Base-by-base conservation (phyloP, 2,113 vertebrate species). In the Sinosuthora webbiana region DNA sequence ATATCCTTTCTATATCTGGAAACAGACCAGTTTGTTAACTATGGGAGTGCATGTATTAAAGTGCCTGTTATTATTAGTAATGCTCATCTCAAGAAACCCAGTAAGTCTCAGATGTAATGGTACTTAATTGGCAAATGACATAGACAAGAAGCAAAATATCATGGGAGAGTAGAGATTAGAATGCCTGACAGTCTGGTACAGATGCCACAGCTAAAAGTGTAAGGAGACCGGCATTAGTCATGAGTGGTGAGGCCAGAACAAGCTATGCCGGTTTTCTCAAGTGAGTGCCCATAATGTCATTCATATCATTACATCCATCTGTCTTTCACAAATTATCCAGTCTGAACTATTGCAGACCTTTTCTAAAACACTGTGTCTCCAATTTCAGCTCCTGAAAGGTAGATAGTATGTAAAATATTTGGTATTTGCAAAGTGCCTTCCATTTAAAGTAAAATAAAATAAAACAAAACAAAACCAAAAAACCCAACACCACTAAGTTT, bases 1-100 rank as follows among this genome's bases (percentile, higher is more conserved):
- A 93, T 95, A 92, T 59, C 88, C 65, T 33, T 89, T 50, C 83
- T 90, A 52, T 75, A 90, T 85, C 69, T 75, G 53, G 79, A 94
- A 93, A 69, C 31, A 74, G 86, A 70, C 53, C 35, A 82, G 44
- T 73, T 88, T 83, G 71, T 71, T 75, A 89, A 74, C 68, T 75
- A 45, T 17, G 47, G 20, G 7, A 82, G 33, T 31, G 41, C 45
- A 69, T 47, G 44, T 17, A 84, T 68, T 78, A 64, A 90, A 88
- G 45, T 2, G 10, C 39, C 37, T 89, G 39, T 69, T 95, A 68
- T 62, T 91, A 90, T 79, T 87, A 75, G 77, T 73, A 89, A 78
- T 49, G 57, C 30, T 78, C 79, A 68, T 88, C 77, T 47, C 57
- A 53, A 90, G 77, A 75, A 94, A 92, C 12, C 24, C 18, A 62